Percentiles rank a stretch among this genome's conserved stretches.
phyloP scores from a whole-genome alignment of 2,888 invertebrate species.

The Tetragnatha montana region DNA sequence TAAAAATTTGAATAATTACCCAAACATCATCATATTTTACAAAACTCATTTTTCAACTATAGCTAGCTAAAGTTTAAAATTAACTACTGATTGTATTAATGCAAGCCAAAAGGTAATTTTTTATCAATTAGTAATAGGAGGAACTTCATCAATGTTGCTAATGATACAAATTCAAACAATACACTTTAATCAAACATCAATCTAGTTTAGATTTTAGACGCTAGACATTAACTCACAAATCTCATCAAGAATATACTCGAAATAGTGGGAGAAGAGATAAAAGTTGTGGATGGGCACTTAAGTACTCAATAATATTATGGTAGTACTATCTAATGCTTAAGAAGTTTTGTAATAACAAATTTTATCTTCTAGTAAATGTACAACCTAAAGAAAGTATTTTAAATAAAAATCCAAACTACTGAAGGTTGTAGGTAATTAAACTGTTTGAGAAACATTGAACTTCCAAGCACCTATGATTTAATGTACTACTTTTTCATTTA shows the following conservation, averaged over 20 bases:
- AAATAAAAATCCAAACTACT: too few relatives aligned
- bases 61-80: background rate
- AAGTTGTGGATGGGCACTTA: background rate
- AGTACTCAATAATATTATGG: too few relatives aligned
- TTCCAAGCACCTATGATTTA: too few relatives aligned
- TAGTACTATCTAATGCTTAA: too few relatives aligned
- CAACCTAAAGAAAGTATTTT: too few relatives aligned
- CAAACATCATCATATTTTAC: conserved; percentile 20
- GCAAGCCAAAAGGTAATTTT: conserved; percentile 7
- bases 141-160: conserved; percentile 17
- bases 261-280: background rate
- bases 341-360: too few relatives aligned
- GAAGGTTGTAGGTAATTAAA: too few relatives aligned
- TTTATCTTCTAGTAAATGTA: too few relatives aligned
- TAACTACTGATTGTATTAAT: background rate
- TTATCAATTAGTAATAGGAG: conserved; percentile 29
- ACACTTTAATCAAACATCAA: conserved; percentile 25
- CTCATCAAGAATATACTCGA: conserved; percentile 28
- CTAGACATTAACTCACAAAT: conserved; percentile 12
- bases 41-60: conserved; percentile 36
- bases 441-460: too few relatives aligned
- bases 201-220: background rate
- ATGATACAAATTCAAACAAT: conserved; percentile 36
- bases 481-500: too few relatives aligned
- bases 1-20: conserved; percentile 15